Base-by-base conservation (phyloP, 2,797 vertebrate genomes). In the Cygnus olor region DNA sequence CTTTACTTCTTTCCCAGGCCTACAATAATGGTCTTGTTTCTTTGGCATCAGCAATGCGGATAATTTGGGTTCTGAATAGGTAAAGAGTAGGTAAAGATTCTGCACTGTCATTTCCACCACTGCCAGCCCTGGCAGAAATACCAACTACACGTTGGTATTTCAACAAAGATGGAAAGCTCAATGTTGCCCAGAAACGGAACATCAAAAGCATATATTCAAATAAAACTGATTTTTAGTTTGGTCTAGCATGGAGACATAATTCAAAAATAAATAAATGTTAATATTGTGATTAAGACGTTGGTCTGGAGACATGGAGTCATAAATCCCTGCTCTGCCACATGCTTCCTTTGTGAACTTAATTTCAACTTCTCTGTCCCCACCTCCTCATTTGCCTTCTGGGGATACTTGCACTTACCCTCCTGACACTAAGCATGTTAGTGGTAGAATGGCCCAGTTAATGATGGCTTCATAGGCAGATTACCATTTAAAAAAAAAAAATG, bases 391-490 rank as follows among this genome's bases (percentile, higher is more conserved):
- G 60, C 21, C 89, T 92, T 44, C 80, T 86, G 60, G 32, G 73
- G 77, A 79, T 96, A 92, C 94, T 93, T 83, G 85, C 73, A 66
- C 80, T 95, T 90, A 34, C 83, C 51, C 68, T 84, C 42, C 51
- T 44, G 38, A 79, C 79, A 90, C 80, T 95, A 95, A 96, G 32
- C 90, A 32, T 79, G 80, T 92, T 93, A 94, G 65, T 70, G 83
- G 38, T 11, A 72, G 24, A 82, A 80, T 17, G 6, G 73, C 60
- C 72, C 57, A 88, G 16, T 90, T 80, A 7, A 4, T 38, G 78
- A 71, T 61, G 38, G 34, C 24, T 76, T 74, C 88, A 65, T 19
- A 80, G 53, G 22, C 60, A 92, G 42, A 77, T 61, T 57, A 60
- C 49, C 49, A 51, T 27, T 27, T 27, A 11, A 21, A 14, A 25